phyloP scores from a whole-genome alignment of 2,888 invertebrate species.

The Ichneumoninae sp. region DNA sequence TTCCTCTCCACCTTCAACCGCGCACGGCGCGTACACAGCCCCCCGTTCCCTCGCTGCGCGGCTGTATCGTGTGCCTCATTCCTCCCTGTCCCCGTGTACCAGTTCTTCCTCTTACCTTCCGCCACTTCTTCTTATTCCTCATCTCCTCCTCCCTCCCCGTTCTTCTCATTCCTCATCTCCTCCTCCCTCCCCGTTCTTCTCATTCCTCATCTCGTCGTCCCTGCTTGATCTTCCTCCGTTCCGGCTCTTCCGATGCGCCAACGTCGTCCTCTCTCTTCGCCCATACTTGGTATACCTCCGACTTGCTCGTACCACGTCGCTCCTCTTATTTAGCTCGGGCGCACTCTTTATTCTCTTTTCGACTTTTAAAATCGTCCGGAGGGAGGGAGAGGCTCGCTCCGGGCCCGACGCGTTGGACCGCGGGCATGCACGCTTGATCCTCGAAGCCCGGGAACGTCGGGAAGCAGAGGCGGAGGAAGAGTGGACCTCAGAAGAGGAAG shows the following conservation, averaged over 20 bases:
- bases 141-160: constrained; percentile 48
- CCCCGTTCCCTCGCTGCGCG: not conserved
- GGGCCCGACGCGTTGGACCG: not conserved
- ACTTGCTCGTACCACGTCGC: constrained; percentile 45
- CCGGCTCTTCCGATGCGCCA: constrained; percentile 73
- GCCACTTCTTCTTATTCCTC: constrained; percentile 51
- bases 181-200: constrained; percentile 56
- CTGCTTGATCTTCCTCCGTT: constrained; percentile 56
- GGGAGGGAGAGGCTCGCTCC: constrained; percentile 31
- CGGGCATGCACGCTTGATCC: constrained; percentile 38
- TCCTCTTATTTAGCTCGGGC: constrained; percentile 57
- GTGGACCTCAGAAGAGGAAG: constrained; percentile 55
- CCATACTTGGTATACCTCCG: constrained; percentile 82
- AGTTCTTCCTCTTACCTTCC: constrained; percentile 2
- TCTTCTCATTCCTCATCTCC: constrained; percentile 55
- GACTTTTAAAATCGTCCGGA: constrained; percentile 62
- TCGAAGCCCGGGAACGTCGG: constrained; percentile 43
- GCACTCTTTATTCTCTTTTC: constrained; percentile 65
- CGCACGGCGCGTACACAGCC: constrained; percentile 30
- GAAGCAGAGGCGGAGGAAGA: constrained; percentile 77
- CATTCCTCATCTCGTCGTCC: constrained; percentile 39
- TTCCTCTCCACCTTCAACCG: constrained; percentile 34
- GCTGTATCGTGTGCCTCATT: constrained; percentile 34
- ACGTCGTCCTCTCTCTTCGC: constrained; percentile 80
- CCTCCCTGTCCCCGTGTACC: constrained; percentile 47